These are phyloP conservation scores for Heliothis peltigera DNA, from an alignment of 2,888 invertebrate species.

Conservation along the genomic window DNA sequence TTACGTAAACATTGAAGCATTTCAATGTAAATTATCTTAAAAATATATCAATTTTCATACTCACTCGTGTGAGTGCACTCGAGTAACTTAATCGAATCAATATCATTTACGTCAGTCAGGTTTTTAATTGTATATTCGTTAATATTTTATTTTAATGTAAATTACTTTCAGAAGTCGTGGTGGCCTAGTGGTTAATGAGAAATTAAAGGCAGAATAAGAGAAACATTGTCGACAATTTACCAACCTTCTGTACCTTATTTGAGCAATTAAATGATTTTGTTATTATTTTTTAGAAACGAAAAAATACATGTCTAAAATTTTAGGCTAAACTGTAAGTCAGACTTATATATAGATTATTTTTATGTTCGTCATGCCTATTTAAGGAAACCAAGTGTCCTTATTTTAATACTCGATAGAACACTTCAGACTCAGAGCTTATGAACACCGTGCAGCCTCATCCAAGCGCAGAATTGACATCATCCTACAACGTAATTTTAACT, in stretches of 20 bases:
- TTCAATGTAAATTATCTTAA: neutral
- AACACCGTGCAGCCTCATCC: slow-evolving; percentile 32
- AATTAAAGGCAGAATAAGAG: too few species aligned
- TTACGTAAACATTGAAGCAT: neutral
- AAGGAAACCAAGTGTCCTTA: too few species aligned
- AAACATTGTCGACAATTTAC: too few species aligned
- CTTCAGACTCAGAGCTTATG: slow-evolving; percentile 3
- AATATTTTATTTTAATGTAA: neutral
- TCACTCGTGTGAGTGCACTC: slow-evolving; percentile 1
- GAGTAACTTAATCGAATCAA: slow-evolving; percentile 3
- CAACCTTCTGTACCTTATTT: too few species aligned
- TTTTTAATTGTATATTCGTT: neutral
- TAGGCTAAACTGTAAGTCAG: too few species aligned
- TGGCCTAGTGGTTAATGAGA: too few species aligned
- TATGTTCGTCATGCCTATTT: too few species aligned
- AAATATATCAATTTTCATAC: neutral
- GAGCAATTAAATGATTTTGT: too few species aligned
- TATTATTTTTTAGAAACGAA: too few species aligned
- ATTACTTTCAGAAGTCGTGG: neutral
- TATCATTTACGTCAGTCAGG: neutral
- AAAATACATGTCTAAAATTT: too few species aligned
- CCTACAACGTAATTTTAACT: slow-evolving; percentile 38
- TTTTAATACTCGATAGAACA: slow-evolving; percentile 24
- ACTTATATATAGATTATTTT: too few species aligned
- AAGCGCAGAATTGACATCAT: slow-evolving; percentile 57